Conservation (phyloP, 2,797 vertebrate species). For the Gobionotothen gibberifrons region DNA sequence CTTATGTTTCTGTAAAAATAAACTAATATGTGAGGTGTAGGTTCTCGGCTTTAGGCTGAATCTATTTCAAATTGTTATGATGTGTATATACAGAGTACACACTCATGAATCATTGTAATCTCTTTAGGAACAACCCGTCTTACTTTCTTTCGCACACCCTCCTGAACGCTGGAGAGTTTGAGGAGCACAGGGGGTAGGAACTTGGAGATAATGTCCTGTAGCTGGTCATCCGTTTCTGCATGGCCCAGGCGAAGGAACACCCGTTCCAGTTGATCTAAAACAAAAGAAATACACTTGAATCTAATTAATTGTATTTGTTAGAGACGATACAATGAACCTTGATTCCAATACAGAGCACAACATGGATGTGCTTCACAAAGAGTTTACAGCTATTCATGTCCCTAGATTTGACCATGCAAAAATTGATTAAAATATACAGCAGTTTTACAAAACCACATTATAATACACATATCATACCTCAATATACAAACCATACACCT, state of each 20-base stretch:
- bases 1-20: not conserved
- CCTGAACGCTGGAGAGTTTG: conserved; percentile 97
- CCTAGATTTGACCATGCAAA: not conserved
- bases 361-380: not conserved
- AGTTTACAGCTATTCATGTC: not conserved
- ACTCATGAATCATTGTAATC: not conserved
- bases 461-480: no score
- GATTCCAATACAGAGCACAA: no score
- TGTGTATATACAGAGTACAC: not conserved
- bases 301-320: no score
- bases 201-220: conserved; percentile 98
- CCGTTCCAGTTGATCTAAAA: conserved; percentile 96
- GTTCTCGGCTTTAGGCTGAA: not conserved
- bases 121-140: conserved; percentile 44
- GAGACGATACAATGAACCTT: no score
- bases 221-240: conserved; percentile 97
- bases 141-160: conserved; percentile 99
- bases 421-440: not conserved
- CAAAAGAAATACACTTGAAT: conserved; percentile 13
- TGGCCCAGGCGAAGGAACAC: conserved; percentile 98
- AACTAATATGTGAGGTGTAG: not conserved
- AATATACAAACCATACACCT: no score
- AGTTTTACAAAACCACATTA: no score
- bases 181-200: conserved; percentile 97
- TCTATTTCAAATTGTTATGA: not conserved